Percentiles rank a stretch among this genome's conserved stretches.
Conservation (phyloP, 2,797 vertebrate genomes). For the Macrochelys suwanniensis region DNA sequence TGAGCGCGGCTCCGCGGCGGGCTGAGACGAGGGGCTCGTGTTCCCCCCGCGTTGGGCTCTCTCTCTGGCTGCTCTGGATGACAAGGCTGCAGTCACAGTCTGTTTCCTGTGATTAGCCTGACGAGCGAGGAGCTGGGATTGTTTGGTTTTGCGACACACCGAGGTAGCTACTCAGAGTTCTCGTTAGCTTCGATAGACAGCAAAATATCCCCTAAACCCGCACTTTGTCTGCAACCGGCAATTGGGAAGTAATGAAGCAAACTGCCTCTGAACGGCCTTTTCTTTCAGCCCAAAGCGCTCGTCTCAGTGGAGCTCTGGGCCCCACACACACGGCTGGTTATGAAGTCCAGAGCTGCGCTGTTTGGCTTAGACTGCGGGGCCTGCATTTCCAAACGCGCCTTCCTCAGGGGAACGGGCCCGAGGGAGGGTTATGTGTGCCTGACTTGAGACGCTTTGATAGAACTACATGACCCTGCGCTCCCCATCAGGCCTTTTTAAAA, state of each 20-base stretch:
- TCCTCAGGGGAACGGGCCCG: rapidly evolving
- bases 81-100: background rate
- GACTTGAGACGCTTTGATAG: background rate
- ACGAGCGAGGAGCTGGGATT: background rate
- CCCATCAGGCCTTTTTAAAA: background rate
- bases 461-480: background rate
- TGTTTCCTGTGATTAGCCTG: background rate
- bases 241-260: background rate
- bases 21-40: background rate
- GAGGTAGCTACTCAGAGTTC: background rate
- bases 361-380: background rate
- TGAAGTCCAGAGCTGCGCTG: too few relatives aligned
- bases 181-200: background rate
- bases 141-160: background rate
- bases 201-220: background rate
- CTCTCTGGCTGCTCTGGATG: background rate
- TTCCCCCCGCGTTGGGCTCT: background rate
- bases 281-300: background rate
- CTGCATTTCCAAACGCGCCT: background rate
- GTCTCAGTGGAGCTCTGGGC: too few relatives aligned
- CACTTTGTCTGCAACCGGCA: background rate
- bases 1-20: background rate
- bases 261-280: background rate
- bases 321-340: too few relatives aligned
- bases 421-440: background rate